phyloP scores from a whole-genome alignment of 1,140 invertebrate species.

The Platyscapa corneri region DNA sequence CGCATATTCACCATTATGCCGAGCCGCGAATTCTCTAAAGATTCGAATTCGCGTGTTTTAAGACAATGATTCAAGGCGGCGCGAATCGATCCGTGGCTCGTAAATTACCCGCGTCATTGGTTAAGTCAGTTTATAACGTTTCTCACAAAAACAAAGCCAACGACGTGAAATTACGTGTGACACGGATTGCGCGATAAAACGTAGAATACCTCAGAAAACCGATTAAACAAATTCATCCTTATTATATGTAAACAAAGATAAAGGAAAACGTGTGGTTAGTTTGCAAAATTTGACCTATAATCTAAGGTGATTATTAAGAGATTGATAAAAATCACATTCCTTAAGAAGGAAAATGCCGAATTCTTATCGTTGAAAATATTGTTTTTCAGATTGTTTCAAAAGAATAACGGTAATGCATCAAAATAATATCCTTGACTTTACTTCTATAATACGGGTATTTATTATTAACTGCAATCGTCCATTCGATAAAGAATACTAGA shows the following conservation, averaged over 20 bases:
- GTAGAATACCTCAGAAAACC: neutral
- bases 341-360: too few relatives aligned
- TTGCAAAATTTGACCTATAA: neutral
- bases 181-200: neutral
- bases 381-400: too few relatives aligned
- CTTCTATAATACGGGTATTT: too few relatives aligned
- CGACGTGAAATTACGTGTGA: neutral
- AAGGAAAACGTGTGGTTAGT: neutral
- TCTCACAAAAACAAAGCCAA: too few relatives aligned
- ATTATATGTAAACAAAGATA: neutral
- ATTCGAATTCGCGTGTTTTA: neutral
- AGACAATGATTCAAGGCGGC: neutral
- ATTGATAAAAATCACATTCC: too few relatives aligned
- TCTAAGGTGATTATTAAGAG: too few relatives aligned
- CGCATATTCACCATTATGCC: slow-evolving; percentile 62
- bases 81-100: neutral
- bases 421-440: too few relatives aligned
- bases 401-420: too few relatives aligned
- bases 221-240: neutral
- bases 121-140: too few relatives aligned
- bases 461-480: too few relatives aligned
- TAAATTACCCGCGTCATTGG: neutral
- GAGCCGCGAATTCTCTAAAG: slow-evolving; percentile 54
- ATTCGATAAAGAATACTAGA: too few relatives aligned
- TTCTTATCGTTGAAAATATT: too few relatives aligned